A percentile compares a stretch with the other conserved stretches of the same genome.
These are phyloP conservation scores for Pocillopora meandrina DNA, from an alignment of 92 coral and sea anemone species.

Conservation along the genomic window DNA sequence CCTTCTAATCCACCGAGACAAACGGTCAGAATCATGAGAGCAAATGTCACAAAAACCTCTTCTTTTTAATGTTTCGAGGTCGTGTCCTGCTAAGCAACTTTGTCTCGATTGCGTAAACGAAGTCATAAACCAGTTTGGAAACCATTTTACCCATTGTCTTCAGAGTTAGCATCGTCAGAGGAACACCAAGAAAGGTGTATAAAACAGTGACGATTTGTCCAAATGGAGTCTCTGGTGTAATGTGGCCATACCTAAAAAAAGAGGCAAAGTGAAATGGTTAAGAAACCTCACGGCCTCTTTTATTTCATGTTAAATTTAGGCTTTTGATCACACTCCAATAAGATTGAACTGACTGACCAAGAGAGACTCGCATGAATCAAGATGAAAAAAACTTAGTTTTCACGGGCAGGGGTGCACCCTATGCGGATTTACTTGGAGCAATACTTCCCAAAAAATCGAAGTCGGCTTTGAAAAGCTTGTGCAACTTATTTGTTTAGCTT, in stretches of 20 bases:
- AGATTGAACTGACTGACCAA: too few relatives aligned
- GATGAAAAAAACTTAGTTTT: too few relatives aligned
- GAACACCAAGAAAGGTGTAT: slow-evolving; percentile 36
- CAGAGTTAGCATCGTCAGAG: slow-evolving; percentile 42
- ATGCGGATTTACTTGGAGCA: too few relatives aligned
- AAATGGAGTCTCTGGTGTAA: slow-evolving; percentile 34
- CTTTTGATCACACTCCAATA: too few relatives aligned
- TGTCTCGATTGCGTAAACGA: neutral
- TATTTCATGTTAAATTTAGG: too few relatives aligned
- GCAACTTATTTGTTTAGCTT: too few relatives aligned
- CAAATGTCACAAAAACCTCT: neutral
- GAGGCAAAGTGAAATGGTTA: too few relatives aligned
- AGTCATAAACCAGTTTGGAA: neutral
- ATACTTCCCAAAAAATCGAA: too few relatives aligned
- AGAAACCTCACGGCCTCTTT: too few relatives aligned
- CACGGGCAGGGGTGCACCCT: too few relatives aligned
- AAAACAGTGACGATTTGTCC: slow-evolving; percentile 34
- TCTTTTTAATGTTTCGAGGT: neutral
- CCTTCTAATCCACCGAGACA: neutral
- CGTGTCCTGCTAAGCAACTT: neutral
- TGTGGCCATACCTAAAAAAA: slow-evolving; percentile 6
- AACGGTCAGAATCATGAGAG: neutral
- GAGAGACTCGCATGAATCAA: too few relatives aligned
- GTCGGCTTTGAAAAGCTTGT: too few relatives aligned
- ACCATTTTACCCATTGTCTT: slow-evolving; percentile 41